A percentile compares a stretch with the other conserved stretches of the same genome.
Evolutionary conservation across 1,140 invertebrate species (phyloP).

Genomic region (Bicyclus anynana): DNA sequence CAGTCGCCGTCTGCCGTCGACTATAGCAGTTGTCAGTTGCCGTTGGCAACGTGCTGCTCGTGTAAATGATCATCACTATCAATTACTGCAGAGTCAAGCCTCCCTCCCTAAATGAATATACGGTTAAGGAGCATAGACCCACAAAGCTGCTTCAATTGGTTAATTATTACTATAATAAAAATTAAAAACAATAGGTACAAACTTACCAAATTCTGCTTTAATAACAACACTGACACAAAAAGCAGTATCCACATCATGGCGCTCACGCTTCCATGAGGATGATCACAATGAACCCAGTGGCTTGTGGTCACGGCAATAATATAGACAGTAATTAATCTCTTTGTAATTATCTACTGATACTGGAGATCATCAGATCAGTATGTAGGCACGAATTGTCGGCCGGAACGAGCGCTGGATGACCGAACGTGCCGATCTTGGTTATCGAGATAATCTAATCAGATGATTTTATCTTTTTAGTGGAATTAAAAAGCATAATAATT

Average conservation of each 20-base stretch:
- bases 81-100: too few relatives aligned
- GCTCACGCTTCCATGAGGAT: constrained; percentile 3
- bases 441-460: neutral
- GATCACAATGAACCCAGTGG: neutral
- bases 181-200: neutral
- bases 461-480: too few relatives aligned
- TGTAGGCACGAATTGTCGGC: constrained; percentile 1
- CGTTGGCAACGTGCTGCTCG: too few relatives aligned
- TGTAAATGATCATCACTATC: too few relatives aligned
- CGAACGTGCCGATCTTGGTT: constrained; percentile 10
- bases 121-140: too few relatives aligned
- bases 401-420: constrained; percentile 8
- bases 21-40: too few relatives aligned
- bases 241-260: constrained; percentile 34
- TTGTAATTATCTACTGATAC: neutral
- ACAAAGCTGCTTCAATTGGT: too few relatives aligned
- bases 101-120: too few relatives aligned
- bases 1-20: too few relatives aligned
- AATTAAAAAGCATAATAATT: too few relatives aligned
- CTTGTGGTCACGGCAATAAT: neutral
- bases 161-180: too few relatives aligned
- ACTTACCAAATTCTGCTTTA: constrained; percentile 35
- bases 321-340: neutral
- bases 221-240: constrained; percentile 21
- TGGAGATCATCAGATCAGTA: neutral